These are phyloP conservation scores for Passer domesticus DNA, from an alignment of 2,113 vertebrate genomes.

Conservation along the genomic window DNA sequence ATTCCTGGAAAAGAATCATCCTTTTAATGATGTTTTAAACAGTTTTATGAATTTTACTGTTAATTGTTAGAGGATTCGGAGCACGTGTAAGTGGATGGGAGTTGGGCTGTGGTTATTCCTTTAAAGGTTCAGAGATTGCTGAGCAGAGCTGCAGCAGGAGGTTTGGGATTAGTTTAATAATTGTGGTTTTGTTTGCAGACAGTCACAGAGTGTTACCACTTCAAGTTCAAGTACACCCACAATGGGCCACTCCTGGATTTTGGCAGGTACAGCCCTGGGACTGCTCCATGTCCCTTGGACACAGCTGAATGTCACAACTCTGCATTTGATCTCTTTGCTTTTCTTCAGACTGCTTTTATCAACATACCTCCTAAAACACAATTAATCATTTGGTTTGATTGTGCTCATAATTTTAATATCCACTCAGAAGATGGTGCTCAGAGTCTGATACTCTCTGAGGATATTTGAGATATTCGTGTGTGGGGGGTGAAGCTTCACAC, in stretches of 20 bases:
- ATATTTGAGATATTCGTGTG: background rate
- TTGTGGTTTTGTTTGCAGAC: constrained; percentile 76
- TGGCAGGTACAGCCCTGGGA: constrained; percentile 76
- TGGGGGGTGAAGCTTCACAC: background rate
- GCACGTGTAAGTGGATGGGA: background rate
- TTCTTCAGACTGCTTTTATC: background rate
- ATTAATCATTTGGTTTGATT: rapidly evolving
- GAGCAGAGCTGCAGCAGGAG: background rate
- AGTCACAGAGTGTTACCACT: constrained; percentile 94
- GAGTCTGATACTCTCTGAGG: background rate
- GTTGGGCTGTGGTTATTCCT: background rate
- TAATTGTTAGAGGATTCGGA: background rate
- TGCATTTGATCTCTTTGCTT: background rate
- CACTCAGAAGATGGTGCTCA: background rate
- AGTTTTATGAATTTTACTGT: rapidly evolving
- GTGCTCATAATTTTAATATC: background rate
- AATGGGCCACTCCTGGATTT: constrained; percentile 86
- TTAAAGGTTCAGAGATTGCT: background rate
- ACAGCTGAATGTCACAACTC: background rate
- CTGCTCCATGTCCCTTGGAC: background rate
- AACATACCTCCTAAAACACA: background rate
- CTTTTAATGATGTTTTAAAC: background rate
- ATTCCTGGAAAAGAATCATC: background rate
- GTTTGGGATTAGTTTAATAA: background rate
- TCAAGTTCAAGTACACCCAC: constrained; percentile 88